Evolutionary conservation across 2,797 vertebrate genomes (phyloP), one percentile per base, ranked within the genome.

Genomic region (Synanceia verrucosa): DNA sequence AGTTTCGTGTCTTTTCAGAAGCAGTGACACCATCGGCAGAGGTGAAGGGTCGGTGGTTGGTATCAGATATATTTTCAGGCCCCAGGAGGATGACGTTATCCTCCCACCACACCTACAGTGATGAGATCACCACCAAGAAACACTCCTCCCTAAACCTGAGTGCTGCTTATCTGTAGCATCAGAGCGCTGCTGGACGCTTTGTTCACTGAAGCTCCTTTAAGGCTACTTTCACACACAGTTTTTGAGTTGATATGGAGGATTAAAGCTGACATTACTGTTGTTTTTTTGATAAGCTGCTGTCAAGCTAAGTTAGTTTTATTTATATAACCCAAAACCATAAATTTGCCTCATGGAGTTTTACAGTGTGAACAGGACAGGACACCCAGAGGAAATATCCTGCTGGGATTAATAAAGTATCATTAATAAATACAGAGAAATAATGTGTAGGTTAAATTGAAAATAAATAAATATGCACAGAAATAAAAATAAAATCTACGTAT

Each of bases 111-210:
- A 70, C 72, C 61, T 76, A 41, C 48, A 48, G 26, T 9, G 63
- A 81, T 90, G 84, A 88, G 28, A 71, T 89, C 85, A 85, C 28
- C 56, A 59, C 41, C 39, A 65, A 61, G 41, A 26, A 76, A 7
- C 36, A 55, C 13, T 9, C 14, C 16, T 58, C 43, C n/a, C n/a
- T 59, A 12, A 65, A 48, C 26, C 33, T 28, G 10, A 31, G 44
- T 34, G 18, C 53, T 2, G 6, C 18, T 70, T 53, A 28, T 68
- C 33, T 55, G 65, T 43, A 28, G 51, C 24, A 23, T 61, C 29
- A 46, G 31, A 70, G 51, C 78, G 50, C 71, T 9, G 39, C 7
- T 13, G 11, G 9, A 51, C 37, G 43, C 18, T 57, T 41, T 58
- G 56, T 58, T 61, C 36, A 44, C 33, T 19, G 1, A 51, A 4